A percentile compares a stretch with the other conserved stretches of the same genome.
These are phyloP conservation scores for Trachymyrmex septentrionalis DNA, from an alignment of 1,140 invertebrate species.

Conservation along the genomic window DNA sequence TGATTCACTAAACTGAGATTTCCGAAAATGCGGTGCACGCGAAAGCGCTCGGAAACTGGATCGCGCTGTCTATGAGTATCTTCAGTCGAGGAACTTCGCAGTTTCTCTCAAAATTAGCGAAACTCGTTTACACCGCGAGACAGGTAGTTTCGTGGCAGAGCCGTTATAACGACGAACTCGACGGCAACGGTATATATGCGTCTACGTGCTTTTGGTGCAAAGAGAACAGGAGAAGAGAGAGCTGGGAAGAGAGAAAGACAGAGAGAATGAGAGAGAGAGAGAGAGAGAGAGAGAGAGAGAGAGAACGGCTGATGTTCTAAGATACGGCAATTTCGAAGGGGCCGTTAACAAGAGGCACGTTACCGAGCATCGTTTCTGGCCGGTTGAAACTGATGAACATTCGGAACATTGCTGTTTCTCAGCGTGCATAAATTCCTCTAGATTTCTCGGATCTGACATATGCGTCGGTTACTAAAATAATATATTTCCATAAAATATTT, in stretches of 20 bases:
- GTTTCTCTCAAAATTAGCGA: conserved; percentile 72
- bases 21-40: conserved; percentile 32
- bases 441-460: not conserved
- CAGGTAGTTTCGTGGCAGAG: conserved; percentile 70
- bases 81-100: conserved; percentile 62
- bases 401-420: conserved; percentile 41
- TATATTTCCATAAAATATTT: not conserved
- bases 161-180: conserved; percentile 69
- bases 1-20: conserved; percentile 34
- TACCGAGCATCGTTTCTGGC: conserved; percentile 55
- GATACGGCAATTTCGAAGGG: conserved; percentile 41
- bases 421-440: not conserved
- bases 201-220: conserved; percentile 10
- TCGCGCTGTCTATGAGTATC: conserved; percentile 60
- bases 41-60: conserved; percentile 41
- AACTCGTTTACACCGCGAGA: conserved; percentile 74
- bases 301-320: conserved; percentile 52
- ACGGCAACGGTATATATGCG: conserved; percentile 24
- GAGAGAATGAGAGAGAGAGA: conserved; percentile 3
- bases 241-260: not conserved
- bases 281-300: not conserved
- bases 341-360: conserved; percentile 69
- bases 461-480: conserved; percentile 16
- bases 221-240: not conserved
- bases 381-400: conserved; percentile 17